Base-by-base conservation (phyloP, 2,888 invertebrate species). In the Apotomis capreana region DNA sequence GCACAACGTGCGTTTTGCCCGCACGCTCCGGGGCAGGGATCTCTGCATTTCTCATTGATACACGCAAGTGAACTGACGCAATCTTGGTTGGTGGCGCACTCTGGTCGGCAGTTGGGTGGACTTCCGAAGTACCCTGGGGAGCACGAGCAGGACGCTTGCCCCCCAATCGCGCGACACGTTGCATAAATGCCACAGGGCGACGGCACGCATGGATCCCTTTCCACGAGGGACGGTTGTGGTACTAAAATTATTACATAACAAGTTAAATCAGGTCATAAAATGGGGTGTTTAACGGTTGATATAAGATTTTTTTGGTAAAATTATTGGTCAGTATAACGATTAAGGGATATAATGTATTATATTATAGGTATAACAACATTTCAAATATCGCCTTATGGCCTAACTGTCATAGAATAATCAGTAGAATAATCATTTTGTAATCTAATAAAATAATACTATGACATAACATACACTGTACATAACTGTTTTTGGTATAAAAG, bases 21-120 rank as follows among this genome's bases (percentile, higher is more conserved):
- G 83, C 95, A 96, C 0, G 95, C 94, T n/a, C 95, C 95, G 54
- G 94, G 94, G 78, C 96, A 96, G 1, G 96, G 96, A 82, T 96
- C 95, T 73, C 89, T 88, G 80, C 96, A 96, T 83, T 94, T 95
- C 81, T 95, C 94, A 74, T 94, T 94, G 40, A 95, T 93, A 79
- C 96, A 96, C 8, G 96, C 95, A 74, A 94, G 87, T 73, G 95
- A 94, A 74, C 95, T 94, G 6, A 95, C 81, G 80, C 97, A 97
- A 72, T 96, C 96, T 36, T 95, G 93, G 81, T 95, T 95, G 49
- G 95, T 94, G 0, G 93, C 90, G 84, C 96, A 96, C 84, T 95
- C 95, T 0, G 96, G 95, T 54, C 95, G 92, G 79, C 96, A 96
- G 76, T 94, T 94, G 4, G 96, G 95, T 68, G 96, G 95, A 76